Base-by-base conservation (phyloP, 2,113 vertebrate species). In the Chaenogobius annularis region DNA sequence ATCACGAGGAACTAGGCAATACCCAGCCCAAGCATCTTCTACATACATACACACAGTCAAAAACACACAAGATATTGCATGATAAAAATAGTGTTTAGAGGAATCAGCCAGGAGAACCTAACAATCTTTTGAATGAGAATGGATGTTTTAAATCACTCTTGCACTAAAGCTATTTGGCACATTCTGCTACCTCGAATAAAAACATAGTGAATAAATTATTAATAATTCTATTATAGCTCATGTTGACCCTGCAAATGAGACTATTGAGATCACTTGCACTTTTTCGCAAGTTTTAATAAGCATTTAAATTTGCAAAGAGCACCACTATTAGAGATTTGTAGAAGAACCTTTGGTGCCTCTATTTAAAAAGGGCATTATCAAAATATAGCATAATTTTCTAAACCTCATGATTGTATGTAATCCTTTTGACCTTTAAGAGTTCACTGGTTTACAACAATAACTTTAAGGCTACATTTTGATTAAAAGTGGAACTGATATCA, bases 141-240 rank as follows among this genome's bases (percentile, higher is more conserved):
- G 50, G 7, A 54, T 1, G 17, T 54, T 54, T 54, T 54, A 7
- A 54, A 54, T n/a, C 50, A 20, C 10, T 54, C 50, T 54, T 54
- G 50, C 50, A 54, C 17, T n/a, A 54, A 54, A 20, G 10, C 47
- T 10, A 54, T 54, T 54, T 54, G 19, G 50, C n/a, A 54, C 50
- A n/a, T 54, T 20, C 1, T 9, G 7, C 15, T 19, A 4, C 26
- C 26, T 50, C 50, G 9, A 54, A 19, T 19, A 54, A n/a, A 54
- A n/a, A 54, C n/a, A n/a, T 10, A 54, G 50, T 54, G 50, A 54
- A 54, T 54, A 54, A 54, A 54, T 54, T 54, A 54, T 54, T 54
- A n/a, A 54, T n/a, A 54, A 54, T 54, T 54, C 50, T 54, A 54
- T 54, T n/a, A 54, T 11, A 23, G 22, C 22, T 13, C 11, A 1